Percentiles rank a stretch among this genome's conserved stretches.
Conservation (phyloP, 2,888 invertebrate genomes). For the Aricia artaxerxes region DNA sequence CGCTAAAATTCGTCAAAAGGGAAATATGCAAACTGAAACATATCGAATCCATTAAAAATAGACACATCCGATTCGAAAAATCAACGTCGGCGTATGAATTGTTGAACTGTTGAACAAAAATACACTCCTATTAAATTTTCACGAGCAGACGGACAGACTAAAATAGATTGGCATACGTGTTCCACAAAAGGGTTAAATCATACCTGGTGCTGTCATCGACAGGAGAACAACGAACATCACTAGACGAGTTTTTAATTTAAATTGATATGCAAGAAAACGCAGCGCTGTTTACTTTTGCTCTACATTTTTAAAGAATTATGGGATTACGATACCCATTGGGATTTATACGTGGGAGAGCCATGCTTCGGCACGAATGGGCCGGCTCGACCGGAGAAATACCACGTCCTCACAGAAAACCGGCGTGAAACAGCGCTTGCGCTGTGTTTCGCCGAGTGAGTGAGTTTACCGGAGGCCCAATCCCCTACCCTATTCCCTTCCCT, state of each 20-base stretch:
- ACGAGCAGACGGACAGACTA: constrained; percentile 44
- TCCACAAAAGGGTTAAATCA: constrained; percentile 8
- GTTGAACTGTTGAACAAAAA: constrained; percentile 42
- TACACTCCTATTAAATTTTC: constrained; percentile 57
- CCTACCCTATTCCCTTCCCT: too few species aligned
- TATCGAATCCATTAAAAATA: neutral
- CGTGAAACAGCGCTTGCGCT: too few species aligned
- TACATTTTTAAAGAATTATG: neutral
- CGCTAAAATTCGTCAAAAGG: neutral
- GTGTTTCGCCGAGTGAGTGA: too few species aligned
- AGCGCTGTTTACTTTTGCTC: neutral
- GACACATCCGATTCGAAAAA: constrained; percentile 10
- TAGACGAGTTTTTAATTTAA: constrained; percentile 10
- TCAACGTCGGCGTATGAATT: constrained; percentile 12
- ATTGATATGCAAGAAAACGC: neutral
- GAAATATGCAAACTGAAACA: constrained; percentile 8
- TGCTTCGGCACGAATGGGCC: too few species aligned
- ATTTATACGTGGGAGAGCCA: too few species aligned
- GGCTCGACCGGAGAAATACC: too few species aligned
- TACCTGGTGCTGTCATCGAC: constrained; percentile 10
- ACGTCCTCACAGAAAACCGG: too few species aligned
- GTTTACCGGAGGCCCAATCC: too few species aligned
- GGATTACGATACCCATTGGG: too few species aligned
- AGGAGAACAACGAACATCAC: neutral
- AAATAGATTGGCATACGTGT: constrained; percentile 47